These are phyloP conservation scores for Diorhabda carinulata DNA, from an alignment of 1,140 invertebrate species.

Conservation along the genomic window DNA sequence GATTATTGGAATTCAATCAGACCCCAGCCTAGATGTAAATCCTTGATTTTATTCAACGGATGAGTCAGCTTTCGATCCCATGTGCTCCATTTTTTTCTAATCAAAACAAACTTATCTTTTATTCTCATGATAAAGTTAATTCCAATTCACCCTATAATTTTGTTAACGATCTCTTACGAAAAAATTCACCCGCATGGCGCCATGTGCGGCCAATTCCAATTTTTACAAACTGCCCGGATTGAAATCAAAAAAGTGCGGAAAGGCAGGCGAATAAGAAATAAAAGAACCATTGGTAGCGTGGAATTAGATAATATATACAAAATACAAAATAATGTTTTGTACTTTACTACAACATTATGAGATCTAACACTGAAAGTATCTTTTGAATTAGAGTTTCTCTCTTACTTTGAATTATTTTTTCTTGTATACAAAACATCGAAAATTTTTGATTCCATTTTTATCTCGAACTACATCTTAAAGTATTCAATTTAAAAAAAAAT, in stretches of 20 bases:
- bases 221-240: neutral
- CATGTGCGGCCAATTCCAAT: neutral
- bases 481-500: too few species aligned
- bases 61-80: neutral
- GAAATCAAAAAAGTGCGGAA: neutral
- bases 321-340: too few species aligned
- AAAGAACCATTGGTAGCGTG: neutral
- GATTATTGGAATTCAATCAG: too few species aligned
- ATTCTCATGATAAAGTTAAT: neutral
- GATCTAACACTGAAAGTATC: too few species aligned
- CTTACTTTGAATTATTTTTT: too few species aligned
- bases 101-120: neutral
- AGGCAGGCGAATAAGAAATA: neutral
- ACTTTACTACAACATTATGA: too few species aligned
- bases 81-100: neutral
- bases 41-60: too few species aligned
- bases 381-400: too few species aligned
- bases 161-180: neutral
- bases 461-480: too few species aligned
- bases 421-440: too few species aligned
- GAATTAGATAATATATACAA: neutral
- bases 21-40: too few species aligned
- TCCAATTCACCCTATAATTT: neutral
- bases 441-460: too few species aligned
- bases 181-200: constrained; percentile 1